These are phyloP conservation scores for Dromococcyx pavoninus DNA, from an alignment of 2,797 vertebrate genomes.

Conservation along the genomic window DNA sequence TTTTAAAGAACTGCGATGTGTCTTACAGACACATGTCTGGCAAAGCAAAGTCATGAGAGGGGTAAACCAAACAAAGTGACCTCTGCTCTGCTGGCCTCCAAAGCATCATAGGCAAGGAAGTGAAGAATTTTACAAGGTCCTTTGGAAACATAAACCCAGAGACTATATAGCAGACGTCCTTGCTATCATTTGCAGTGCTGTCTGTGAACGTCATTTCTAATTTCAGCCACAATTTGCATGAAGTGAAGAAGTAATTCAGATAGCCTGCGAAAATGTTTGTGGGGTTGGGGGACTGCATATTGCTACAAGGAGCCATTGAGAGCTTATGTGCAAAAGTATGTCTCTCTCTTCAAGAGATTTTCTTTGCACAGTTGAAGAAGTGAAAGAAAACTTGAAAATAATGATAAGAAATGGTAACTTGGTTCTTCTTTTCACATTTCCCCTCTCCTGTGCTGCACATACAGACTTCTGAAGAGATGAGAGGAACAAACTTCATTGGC, in stretches of 20 bases:
- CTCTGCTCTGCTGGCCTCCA: not conserved
- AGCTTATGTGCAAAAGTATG: not conserved
- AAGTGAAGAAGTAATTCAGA: constrained; percentile 1
- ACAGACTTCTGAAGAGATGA: not conserved
- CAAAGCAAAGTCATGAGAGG: constrained; percentile 7
- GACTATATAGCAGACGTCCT: not conserved
- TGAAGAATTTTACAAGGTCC: constrained; percentile 36
- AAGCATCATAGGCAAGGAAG: not conserved
- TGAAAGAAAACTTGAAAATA: not conserved
- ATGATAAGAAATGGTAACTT: not conserved
- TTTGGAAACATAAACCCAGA: not conserved
- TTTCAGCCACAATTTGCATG: constrained; percentile 14
- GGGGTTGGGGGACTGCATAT: not conserved
- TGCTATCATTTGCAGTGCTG: not conserved
- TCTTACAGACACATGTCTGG: constrained; percentile 26
- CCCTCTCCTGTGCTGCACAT: not conserved
- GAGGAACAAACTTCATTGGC: not conserved
- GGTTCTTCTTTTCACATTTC: not conserved
- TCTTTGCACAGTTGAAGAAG: not conserved
- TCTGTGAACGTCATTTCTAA: constrained; percentile 48
- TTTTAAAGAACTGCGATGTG: constrained; percentile 46
- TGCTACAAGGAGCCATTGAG: not conserved
- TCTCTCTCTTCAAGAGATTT: not conserved
- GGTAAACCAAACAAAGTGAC: constrained; percentile 49
- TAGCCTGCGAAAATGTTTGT: not conserved